Conservation (phyloP, 1,140 invertebrate species). For the Planococcus citri region DNA sequence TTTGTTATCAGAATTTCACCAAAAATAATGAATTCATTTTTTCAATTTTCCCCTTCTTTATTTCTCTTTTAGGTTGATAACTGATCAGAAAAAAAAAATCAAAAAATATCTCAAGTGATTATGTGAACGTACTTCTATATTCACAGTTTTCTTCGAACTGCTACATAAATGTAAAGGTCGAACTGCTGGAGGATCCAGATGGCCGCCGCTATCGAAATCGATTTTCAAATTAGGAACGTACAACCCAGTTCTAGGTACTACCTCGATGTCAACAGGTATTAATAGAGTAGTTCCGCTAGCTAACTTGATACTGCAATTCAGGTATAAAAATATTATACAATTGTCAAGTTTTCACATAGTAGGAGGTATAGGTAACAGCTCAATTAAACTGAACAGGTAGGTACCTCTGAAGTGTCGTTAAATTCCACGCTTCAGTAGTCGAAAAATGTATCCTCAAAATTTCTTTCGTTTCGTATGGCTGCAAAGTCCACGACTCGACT, state of each 20-base stretch:
- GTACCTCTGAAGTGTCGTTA: slow-evolving; percentile 11
- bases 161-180: slow-evolving; percentile 55
- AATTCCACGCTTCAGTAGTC: neutral
- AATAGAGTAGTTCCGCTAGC: slow-evolving; percentile 46
- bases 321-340: neutral
- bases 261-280: slow-evolving; percentile 78
- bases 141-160: slow-evolving; percentile 53
- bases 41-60: no score
- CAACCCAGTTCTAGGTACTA: slow-evolving; percentile 54
- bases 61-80: no score
- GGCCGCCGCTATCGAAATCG: slow-evolving; percentile 70
- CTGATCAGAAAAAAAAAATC: no score
- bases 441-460: slow-evolving; percentile 9
- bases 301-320: slow-evolving; percentile 47
- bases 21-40: no score
- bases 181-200: slow-evolving; percentile 48
- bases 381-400: no score
- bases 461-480: slow-evolving; percentile 12
- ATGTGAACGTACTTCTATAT: slow-evolving; percentile 51
- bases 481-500: neutral
- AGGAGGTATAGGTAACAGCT: no score
- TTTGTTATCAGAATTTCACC: no score
- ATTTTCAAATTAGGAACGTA: slow-evolving; percentile 63
- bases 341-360: no score
- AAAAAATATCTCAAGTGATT: no score